Percentiles rank a stretch among this genome's conserved stretches.
phyloP scores from a whole-genome alignment of 2,888 invertebrate species.

The Celastrina argiolus region DNA sequence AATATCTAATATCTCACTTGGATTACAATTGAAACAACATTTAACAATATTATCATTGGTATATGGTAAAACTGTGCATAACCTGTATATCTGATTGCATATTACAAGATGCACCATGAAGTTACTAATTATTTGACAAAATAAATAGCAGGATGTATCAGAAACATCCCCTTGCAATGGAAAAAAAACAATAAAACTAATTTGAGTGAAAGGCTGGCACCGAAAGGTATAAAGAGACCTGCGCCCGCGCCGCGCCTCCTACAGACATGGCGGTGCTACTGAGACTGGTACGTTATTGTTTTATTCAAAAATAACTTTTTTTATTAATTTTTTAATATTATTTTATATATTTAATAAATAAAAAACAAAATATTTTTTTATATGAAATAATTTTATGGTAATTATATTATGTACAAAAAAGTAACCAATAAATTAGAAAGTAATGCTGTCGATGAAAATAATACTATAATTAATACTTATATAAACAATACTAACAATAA shows the following conservation, averaged over 20 bases:
- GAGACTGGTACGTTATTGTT: constrained; percentile 62
- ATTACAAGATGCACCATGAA: not conserved
- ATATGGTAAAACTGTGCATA: not conserved
- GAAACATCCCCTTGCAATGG: constrained; percentile 46
- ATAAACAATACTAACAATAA: too few relatives aligned
- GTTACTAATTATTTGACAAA: not conserved
- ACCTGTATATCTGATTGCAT: not conserved
- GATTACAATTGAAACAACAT: not conserved
- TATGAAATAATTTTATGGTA: too few relatives aligned
- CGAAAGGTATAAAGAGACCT: constrained; percentile 57
- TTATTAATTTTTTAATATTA: not conserved
- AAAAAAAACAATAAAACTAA: constrained; percentile 31
- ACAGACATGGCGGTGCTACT: constrained; percentile 62
- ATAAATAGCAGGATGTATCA: constrained; percentile 17
- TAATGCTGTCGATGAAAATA: too few relatives aligned
- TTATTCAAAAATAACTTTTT: not conserved
- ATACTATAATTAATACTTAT: too few relatives aligned
- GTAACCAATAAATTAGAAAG: too few relatives aligned
- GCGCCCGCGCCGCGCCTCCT: constrained; percentile 66
- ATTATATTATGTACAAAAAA: too few relatives aligned
- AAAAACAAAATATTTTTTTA: not conserved
- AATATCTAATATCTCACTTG: too few relatives aligned
- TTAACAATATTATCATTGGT: not conserved
- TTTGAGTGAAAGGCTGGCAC: constrained; percentile 66
- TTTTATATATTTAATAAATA: not conserved